A percentile compares a stretch with the other conserved stretches of the same genome.
phyloP scores from a whole-genome alignment of 2,797 vertebrate genomes.

The Notolabrus celidotus region DNA sequence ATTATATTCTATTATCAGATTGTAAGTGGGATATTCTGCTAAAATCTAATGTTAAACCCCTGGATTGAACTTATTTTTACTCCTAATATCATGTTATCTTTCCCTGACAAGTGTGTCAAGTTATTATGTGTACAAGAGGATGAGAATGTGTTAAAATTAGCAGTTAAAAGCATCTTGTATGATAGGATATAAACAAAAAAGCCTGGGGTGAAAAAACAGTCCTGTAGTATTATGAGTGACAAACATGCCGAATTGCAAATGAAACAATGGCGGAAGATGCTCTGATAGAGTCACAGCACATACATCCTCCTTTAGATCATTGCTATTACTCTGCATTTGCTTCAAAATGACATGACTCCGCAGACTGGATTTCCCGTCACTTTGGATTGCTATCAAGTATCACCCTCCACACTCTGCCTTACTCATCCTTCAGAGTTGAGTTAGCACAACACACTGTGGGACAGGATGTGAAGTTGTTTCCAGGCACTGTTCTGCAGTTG shows the following conservation, averaged over 20 bases:
- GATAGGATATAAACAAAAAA: not conserved
- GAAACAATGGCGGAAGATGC: not conserved
- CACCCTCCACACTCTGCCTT: constrained; percentile 34
- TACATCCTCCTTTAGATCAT: constrained; percentile 26
- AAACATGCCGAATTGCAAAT: constrained; percentile 6
- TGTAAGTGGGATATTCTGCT: no score
- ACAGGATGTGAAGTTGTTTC: constrained; percentile 62
- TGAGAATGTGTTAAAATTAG: not conserved
- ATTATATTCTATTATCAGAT: no score
- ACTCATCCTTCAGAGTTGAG: constrained; percentile 46
- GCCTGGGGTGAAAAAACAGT: constrained; percentile 13
- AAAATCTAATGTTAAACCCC: not conserved
- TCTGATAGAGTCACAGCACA: constrained; percentile 7
- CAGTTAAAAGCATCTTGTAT: not conserved
- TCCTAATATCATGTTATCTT: not conserved
- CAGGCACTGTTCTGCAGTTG: constrained; percentile 31
- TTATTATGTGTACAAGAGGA: not conserved
- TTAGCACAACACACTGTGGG: constrained; percentile 46
- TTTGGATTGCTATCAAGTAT: constrained; percentile 49
- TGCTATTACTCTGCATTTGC: constrained; percentile 16
- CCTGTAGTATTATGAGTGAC: not conserved
- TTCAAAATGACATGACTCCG: constrained; percentile 31
- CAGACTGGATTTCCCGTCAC: constrained; percentile 43
- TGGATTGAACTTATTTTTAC: not conserved
- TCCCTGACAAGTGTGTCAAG: not conserved